Conservation (phyloP, 2,888 invertebrate species). For the Geotrupes spiniger region DNA sequence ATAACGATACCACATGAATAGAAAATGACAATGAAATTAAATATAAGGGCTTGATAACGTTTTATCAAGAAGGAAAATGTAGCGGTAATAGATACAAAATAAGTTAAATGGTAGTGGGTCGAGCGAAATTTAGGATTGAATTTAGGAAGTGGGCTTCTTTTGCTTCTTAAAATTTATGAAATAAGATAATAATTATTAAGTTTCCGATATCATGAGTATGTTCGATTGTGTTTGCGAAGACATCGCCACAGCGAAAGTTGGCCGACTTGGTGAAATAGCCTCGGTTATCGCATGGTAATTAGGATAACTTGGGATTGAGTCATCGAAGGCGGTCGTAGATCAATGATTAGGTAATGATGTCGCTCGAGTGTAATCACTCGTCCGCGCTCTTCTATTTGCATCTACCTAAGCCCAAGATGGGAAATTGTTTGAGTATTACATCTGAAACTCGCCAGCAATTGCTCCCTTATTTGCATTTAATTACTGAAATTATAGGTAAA, state of each 20-base stretch:
- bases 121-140: too few species aligned
- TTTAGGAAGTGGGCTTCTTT: too few species aligned
- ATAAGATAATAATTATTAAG: too few species aligned
- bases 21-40: too few species aligned
- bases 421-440: slow-evolving; percentile 3
- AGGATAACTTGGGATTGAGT: slow-evolving; percentile 4
- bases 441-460: slow-evolving; percentile 10
- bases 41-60: too few species aligned
- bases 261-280: slow-evolving; percentile 6
- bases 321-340: not conserved
- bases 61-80: too few species aligned
- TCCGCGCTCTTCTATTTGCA: slow-evolving; percentile 1
- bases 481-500: slow-evolving; percentile 14
- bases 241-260: not conserved
- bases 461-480: slow-evolving; percentile 14
- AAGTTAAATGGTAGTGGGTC: too few species aligned
- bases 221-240: not conserved
- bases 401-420: not conserved
- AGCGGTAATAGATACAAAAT: too few species aligned
- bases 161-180: too few species aligned
- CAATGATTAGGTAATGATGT: slow-evolving; percentile 11
- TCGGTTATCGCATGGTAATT: slow-evolving; percentile 13
- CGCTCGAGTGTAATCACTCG: slow-evolving; percentile 3
- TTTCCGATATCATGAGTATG: too few species aligned
- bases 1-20: too few species aligned